phyloP scores from a whole-genome alignment of 64 coral and sea anemone genomes.

The Anthopleura sola region DNA sequence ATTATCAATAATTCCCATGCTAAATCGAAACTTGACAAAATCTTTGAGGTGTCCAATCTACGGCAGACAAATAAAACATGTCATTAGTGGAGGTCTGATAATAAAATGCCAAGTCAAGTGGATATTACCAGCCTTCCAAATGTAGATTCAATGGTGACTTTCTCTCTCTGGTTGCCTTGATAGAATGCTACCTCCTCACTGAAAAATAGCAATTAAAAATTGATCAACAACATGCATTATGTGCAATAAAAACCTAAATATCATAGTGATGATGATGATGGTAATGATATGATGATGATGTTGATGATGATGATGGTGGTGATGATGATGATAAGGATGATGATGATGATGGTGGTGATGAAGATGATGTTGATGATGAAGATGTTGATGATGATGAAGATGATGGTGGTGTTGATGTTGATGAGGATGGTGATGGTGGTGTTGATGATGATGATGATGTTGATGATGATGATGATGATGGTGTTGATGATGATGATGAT shows the following conservation, averaged over 20 bases:
- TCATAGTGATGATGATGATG: too few species aligned
- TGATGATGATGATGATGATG: background rate
- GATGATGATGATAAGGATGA: background rate
- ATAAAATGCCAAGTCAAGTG: background rate
- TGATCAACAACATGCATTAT: background rate
- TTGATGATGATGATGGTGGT: background rate
- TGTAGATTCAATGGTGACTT: constrained; percentile 67
- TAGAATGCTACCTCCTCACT: constrained; percentile 99
- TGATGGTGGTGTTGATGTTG: background rate
- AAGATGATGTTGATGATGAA: background rate
- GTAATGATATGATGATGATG: background rate
- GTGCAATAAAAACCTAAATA: too few species aligned
- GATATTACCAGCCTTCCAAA: constrained; percentile 83
- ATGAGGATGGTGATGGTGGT: background rate
- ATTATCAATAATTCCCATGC: constrained; percentile 95
- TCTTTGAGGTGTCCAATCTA: constrained; percentile 79
- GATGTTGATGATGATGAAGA: background rate
- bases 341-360: background rate
- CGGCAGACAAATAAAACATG: background rate
- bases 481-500: background rate
- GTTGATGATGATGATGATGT: background rate
- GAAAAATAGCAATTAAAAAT: background rate
- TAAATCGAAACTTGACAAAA: constrained; percentile 92
- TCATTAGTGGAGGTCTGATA: background rate
- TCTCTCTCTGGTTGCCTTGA: constrained; percentile 83